Conservation (phyloP, 2,888 invertebrate species). For the Lobophora halterata region DNA sequence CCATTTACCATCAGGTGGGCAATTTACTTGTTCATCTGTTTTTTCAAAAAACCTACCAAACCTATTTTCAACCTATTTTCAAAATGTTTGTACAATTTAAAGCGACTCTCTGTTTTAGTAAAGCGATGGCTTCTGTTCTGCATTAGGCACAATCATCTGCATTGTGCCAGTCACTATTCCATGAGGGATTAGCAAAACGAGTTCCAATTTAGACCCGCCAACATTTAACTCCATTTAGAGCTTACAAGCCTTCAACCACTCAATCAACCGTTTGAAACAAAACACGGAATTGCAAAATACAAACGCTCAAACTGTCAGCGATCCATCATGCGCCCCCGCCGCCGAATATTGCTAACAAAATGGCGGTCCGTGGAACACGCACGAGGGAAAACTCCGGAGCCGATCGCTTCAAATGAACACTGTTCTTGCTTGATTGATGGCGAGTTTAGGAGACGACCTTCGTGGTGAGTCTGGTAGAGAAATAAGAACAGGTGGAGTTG, state of each 20-base stretch:
- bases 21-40: too few relatives aligned
- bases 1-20: too few relatives aligned
- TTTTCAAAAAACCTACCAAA: too few relatives aligned
- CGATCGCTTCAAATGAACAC: slow-evolving; percentile 21
- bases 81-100: too few relatives aligned
- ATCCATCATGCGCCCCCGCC: slow-evolving; percentile 56
- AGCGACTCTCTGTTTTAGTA: too few relatives aligned
- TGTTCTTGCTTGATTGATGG: slow-evolving; percentile 17
- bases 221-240: slow-evolving; percentile 6
- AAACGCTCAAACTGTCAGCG: slow-evolving; percentile 33
- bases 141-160: too few relatives aligned
- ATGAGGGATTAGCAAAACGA: neutral
- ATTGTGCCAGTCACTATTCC: neutral
- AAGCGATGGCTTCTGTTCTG: too few relatives aligned
- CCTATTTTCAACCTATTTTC: too few relatives aligned
- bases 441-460: too few relatives aligned
- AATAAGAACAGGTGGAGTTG: too few relatives aligned
- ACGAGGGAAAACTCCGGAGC: slow-evolving; percentile 17
- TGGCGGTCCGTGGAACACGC: slow-evolving; percentile 33
- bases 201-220: slow-evolving; percentile 4
- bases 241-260: slow-evolving; percentile 18
- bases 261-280: slow-evolving; percentile 36
- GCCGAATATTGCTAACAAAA: slow-evolving; percentile 46
- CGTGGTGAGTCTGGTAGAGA: too few relatives aligned
- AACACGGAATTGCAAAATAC: slow-evolving; percentile 40